Percentiles rank a stretch among this genome's conserved stretches.
Conservation (phyloP, 1,140 invertebrate genomes). For the Panagrolaimus sp. region DNA sequence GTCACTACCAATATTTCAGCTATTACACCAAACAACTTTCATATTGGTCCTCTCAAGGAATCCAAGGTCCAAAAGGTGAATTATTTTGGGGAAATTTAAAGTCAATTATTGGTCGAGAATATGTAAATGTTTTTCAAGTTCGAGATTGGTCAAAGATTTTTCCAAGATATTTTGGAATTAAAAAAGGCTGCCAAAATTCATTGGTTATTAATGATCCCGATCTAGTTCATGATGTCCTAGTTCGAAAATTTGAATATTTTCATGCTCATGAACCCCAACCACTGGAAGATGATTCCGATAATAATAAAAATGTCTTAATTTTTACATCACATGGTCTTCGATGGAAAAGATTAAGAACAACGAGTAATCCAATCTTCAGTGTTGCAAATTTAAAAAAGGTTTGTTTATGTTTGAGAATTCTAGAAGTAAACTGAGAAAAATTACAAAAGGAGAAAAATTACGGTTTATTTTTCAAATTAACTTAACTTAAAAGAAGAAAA, state of each 20-base stretch:
- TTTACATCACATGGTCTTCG: slow-evolving; percentile 22
- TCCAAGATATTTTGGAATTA: background rate
- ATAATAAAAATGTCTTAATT: slow-evolving; percentile 4
- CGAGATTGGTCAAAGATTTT: background rate
- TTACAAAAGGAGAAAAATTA: too few relatives aligned
- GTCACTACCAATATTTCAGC: too few relatives aligned
- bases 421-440: too few relatives aligned
- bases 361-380: slow-evolving; percentile 21
- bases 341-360: slow-evolving; percentile 27
- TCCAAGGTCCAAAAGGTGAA: background rate
- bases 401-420: background rate
- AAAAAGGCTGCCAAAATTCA: slow-evolving; percentile 46
- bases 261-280: slow-evolving; percentile 36
- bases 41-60: background rate
- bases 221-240: slow-evolving; percentile 60
- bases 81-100: background rate
- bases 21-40: background rate
- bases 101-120: background rate
- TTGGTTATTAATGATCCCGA: slow-evolving; percentile 59
- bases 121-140: background rate
- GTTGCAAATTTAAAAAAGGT: slow-evolving; percentile 46
- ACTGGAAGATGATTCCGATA: slow-evolving; percentile 13
- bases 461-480: too few relatives aligned
- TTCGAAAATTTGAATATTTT: slow-evolving; percentile 61
- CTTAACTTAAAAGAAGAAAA: too few relatives aligned